phyloP scores from a whole-genome alignment of 2,797 vertebrate genomes.

The Martes flavigula region DNA sequence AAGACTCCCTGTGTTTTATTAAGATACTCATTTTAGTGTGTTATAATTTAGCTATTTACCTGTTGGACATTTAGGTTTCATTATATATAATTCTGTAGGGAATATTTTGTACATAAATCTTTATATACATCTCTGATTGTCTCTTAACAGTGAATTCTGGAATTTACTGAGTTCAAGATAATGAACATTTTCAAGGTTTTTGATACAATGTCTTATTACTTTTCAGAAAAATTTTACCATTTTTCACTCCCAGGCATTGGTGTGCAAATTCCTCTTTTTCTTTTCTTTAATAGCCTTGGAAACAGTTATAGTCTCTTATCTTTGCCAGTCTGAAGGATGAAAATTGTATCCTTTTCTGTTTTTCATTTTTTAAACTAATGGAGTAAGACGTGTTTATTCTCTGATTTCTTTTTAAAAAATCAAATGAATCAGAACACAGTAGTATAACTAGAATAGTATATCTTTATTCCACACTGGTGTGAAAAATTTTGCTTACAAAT shows the following conservation, averaged over 20 bases:
- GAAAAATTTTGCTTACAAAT: constrained; percentile 28
- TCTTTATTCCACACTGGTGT: constrained; percentile 29
- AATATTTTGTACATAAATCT: constrained; percentile 11
- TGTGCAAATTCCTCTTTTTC: constrained; percentile 23
- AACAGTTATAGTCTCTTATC: neutral
- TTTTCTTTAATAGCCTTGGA: constrained; percentile 35
- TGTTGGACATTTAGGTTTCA: neutral
- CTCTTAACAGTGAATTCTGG: constrained; percentile 37
- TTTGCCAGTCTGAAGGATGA: constrained; percentile 37
- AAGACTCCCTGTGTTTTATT: constrained; percentile 39
- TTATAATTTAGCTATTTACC: constrained; percentile 28
- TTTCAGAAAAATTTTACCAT: constrained; percentile 17
- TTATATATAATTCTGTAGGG: neutral
- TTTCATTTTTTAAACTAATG: constrained; percentile 50
- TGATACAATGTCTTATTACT: neutral
- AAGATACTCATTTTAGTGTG: constrained; percentile 29
- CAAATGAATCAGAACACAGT: constrained; percentile 21
- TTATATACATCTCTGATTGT: constrained; percentile 7
- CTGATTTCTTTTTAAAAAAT: constrained; percentile 39
- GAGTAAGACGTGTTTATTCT: constrained; percentile 21
- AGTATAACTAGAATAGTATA: neutral
- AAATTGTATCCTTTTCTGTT: constrained; percentile 44
- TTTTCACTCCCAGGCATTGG: constrained; percentile 17
- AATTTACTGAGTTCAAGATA: neutral
- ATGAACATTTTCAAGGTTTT: constrained; percentile 11